A percentile compares a stretch with the other conserved stretches of the same genome.
phyloP scores from a whole-genome alignment of 2,797 vertebrate species.

The Gymnodraco acuticeps region DNA sequence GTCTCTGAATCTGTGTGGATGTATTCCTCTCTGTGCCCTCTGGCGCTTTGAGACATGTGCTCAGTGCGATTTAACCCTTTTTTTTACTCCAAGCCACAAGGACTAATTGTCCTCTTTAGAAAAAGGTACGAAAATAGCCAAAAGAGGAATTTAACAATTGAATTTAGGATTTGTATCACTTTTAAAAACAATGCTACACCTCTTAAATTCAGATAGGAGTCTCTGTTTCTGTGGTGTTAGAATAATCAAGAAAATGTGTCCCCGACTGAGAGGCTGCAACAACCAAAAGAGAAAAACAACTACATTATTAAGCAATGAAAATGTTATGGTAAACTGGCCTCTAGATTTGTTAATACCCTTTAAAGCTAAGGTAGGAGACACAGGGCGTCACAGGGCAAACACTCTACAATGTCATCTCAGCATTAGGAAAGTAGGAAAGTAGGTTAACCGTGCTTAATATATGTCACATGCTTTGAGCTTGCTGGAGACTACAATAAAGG shows the following conservation, averaged over 20 bases:
- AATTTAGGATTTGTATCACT: neutral
- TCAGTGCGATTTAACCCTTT: slow-evolving; percentile 1
- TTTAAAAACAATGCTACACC: neutral
- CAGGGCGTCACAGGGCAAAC: too few relatives aligned
- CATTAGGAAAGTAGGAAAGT: neutral
- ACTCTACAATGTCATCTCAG: too few relatives aligned
- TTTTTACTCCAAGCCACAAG: neutral
- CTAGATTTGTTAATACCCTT: too few relatives aligned
- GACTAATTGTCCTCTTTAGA: neutral
- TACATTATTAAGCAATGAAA: too few relatives aligned
- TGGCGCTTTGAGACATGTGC: slow-evolving; percentile 1
- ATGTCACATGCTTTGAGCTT: slow-evolving; percentile 52
- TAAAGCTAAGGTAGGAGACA: too few relatives aligned
- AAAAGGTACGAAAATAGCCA: neutral
- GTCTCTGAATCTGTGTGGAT: neutral
- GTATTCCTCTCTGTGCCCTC: slow-evolving; percentile 14
- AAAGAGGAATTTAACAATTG: neutral
- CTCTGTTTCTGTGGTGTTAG: too few relatives aligned
- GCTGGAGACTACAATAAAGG: slow-evolving; percentile 1
- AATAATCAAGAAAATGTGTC: too few relatives aligned
- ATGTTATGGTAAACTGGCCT: too few relatives aligned
- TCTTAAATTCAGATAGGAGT: neutral
- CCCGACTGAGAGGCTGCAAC: too few relatives aligned
- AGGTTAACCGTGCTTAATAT: slow-evolving; percentile 35
- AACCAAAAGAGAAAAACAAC: too few relatives aligned